Base-by-base conservation (phyloP, 2,888 invertebrate species). In the Ypsolopha sequella region DNA sequence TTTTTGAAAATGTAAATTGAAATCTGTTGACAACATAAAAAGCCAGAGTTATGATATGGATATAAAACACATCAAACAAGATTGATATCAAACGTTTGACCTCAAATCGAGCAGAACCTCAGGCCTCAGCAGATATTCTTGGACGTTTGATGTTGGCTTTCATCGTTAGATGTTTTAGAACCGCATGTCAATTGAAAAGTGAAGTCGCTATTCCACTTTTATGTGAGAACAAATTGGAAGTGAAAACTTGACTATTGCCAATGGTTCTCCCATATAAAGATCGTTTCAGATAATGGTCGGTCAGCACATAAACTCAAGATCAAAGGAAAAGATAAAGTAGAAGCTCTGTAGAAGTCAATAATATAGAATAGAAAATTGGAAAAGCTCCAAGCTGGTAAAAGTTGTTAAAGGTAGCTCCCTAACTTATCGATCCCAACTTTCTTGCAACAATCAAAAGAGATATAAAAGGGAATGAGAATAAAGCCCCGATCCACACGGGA, bases 51-150 rank as follows among this genome's bases (percentile, higher is more conserved):
- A 58, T 62, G 61, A 58, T 59, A 59, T 57, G 43, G 60, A 56
- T 60, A 68, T 76, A 71, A 72, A 78, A 76, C 68, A 79, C 75
- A 78, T 80, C 76, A 81, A 80, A 81, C 66, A 63, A 61, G 65
- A 63, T 66, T 62, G 57, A 68, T 74, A 75, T 73, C 69, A 73
- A 78, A 75, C 69, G 71, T 64, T 70, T 73, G 71, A 75, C 71
- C 71, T 71, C 65, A 76, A 76, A 76, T 74, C 69, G 70, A 77
- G 70, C 73, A 78, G 76, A 72, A 68, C 62, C 66, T 8, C 6
- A 13, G 13, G 13, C 11, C 39, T 39, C n/a, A 13, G 24, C n/a
- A 13, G 24, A 14, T 51, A 51, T 51, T 51, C 44, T 36, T 35
- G 50, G 50, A 13, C 41, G 34, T 50, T 11, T 24, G 24, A 24